Percentiles rank a stretch among this genome's conserved stretches.
phyloP scores from a whole-genome alignment of 2,797 vertebrate genomes.

The Helostoma temminkii region DNA sequence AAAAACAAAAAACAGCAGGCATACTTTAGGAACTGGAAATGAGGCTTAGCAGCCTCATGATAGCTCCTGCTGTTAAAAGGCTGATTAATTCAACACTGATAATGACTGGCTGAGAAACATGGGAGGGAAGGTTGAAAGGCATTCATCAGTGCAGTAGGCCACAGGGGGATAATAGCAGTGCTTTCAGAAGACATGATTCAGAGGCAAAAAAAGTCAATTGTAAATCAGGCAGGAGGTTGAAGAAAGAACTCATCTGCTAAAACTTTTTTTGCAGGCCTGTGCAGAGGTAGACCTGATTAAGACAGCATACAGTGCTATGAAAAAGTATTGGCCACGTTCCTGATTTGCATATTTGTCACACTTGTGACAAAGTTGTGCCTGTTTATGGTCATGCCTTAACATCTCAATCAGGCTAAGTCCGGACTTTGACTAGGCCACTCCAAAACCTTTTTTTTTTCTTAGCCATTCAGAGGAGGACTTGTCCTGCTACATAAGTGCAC shows the following conservation, averaged over 20 bases:
- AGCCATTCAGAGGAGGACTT: too few relatives aligned
- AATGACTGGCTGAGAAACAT: conserved; percentile 73
- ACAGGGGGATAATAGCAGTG: conserved; percentile 73
- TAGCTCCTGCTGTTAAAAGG: conserved; percentile 75
- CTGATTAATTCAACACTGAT: conserved; percentile 80
- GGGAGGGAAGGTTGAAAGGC: conserved; percentile 62
- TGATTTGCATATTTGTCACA: too few relatives aligned
- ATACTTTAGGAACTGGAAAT: conserved; percentile 63
- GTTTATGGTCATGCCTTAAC: too few relatives aligned
- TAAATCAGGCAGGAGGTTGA: conserved; percentile 42
- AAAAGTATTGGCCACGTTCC: too few relatives aligned
- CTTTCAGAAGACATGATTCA: conserved; percentile 70
- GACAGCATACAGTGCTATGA: too few relatives aligned
- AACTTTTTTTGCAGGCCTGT: conserved; percentile 40
- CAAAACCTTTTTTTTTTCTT: too few relatives aligned
- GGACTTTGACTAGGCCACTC: too few relatives aligned
- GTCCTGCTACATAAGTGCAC: too few relatives aligned
- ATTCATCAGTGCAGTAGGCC: conserved; percentile 72
- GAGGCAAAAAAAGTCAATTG: conserved; percentile 54
- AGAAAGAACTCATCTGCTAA: conserved; percentile 56
- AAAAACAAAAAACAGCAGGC: conserved; percentile 46
- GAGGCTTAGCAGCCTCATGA: conserved; percentile 65
- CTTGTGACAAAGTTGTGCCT: too few relatives aligned
- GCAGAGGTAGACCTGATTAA: conserved; percentile 5
- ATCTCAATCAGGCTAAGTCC: too few relatives aligned